These are phyloP conservation scores for Synchiropus splendidus DNA, from an alignment of 2,113 vertebrate species.

Conservation along the genomic window DNA sequence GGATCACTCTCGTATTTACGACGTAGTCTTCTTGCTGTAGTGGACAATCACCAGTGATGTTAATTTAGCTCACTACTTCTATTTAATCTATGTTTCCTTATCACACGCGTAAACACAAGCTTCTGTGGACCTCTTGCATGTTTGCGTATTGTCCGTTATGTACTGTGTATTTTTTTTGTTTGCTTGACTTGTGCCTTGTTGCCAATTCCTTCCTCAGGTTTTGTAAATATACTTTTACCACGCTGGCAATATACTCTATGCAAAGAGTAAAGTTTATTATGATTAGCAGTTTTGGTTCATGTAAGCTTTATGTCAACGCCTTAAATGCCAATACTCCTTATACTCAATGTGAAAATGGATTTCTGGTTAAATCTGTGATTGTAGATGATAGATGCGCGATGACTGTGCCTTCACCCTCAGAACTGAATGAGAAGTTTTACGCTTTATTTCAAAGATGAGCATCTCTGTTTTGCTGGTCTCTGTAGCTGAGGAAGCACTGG, in stretches of 20 bases:
- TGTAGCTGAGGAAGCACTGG: slow-evolving; percentile 17
- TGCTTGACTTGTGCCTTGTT: slow-evolving; percentile 43
- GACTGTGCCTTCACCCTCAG: slow-evolving; percentile 31
- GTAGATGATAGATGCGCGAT: background rate
- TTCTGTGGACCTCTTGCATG: slow-evolving; percentile 8
- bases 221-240: no score
- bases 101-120: slow-evolving; percentile 18
- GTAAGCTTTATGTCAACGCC: no score
- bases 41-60: slow-evolving; percentile 50
- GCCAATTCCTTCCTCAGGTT: slow-evolving; percentile 57
- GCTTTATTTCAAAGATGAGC: slow-evolving; percentile 19
- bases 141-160: slow-evolving; percentile 24
- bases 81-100: slow-evolving; percentile 13
- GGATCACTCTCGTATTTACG: slow-evolving; percentile 48
- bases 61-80: slow-evolving; percentile 15
- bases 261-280: slow-evolving; percentile 17
- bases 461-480: slow-evolving; percentile 13
- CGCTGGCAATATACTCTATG: slow-evolving; percentile 36
- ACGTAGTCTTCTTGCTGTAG: slow-evolving; percentile 39
- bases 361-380: slow-evolving; percentile 4
- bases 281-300: no score
- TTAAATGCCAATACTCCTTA: no score
- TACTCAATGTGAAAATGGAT: no score
- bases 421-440: slow-evolving; percentile 42
- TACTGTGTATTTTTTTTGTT: slow-evolving; percentile 29